Conservation (phyloP, 2,888 invertebrate species). For the Gandaritis pyraliata region DNA sequence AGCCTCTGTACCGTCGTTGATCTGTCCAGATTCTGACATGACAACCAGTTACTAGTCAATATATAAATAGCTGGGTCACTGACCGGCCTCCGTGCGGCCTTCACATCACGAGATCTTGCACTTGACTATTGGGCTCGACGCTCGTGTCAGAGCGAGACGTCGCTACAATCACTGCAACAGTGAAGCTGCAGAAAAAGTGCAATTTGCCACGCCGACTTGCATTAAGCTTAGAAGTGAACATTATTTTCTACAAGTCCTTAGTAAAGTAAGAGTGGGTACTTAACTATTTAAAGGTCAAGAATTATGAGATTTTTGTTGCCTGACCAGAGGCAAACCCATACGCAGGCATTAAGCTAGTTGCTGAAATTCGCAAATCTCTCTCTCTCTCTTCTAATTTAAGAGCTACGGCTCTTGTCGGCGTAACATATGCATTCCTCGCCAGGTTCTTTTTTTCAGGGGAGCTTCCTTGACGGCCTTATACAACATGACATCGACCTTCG, state of each 20-base stretch:
- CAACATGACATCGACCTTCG: no score
- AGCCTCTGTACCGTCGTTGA: conserved; percentile 49
- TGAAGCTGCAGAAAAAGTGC: conserved; percentile 18
- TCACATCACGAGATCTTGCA: conserved; percentile 58
- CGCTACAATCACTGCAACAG: conserved; percentile 23
- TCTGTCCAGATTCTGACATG: conserved; percentile 42
- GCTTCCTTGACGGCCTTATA: no score
- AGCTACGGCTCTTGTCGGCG: no score
- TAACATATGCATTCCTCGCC: no score
- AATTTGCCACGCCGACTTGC: conserved; percentile 31
- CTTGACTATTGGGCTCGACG: conserved; percentile 45
- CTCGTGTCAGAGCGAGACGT: conserved; percentile 41
- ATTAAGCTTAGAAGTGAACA: conserved; percentile 15
- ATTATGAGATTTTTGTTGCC: no score
- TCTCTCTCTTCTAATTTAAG: no score
- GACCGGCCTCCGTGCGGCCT: conserved; percentile 81
- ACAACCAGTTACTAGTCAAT: conserved; percentile 51
- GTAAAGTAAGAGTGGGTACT: no score
- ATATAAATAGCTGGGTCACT: conserved; percentile 80
- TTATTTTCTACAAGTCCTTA: conserved; percentile 14
- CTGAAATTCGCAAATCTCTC: no score
- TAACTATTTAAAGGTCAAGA: no score
- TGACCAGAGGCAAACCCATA: no score
- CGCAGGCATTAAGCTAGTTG: no score
- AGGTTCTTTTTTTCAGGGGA: no score